Evolutionary conservation across 2,797 vertebrate species (phyloP), one percentile per base, ranked within the genome.

Genomic region (Telmatherina bonti): DNA sequence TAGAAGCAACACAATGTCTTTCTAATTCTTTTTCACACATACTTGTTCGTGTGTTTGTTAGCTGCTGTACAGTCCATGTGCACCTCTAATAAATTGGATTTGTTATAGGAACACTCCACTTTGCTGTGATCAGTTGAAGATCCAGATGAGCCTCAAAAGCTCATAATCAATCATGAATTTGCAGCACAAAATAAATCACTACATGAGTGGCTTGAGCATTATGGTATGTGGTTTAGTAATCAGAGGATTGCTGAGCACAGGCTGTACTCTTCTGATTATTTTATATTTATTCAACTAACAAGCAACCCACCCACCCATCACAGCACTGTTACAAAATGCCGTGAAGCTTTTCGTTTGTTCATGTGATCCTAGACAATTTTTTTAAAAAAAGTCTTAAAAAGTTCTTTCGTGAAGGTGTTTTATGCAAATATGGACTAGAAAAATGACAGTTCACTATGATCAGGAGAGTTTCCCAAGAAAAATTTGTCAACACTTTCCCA

Each of bases 31-130:
- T 51, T 41, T 49, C 33, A 22, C 5, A 10, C 24, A 41, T 13
- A 24, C 24, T 52, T 13, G 52, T 38, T 29, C 11, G 22, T n/a
- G 55, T 27, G 10, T 27, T 7, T 36, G 11, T 45, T 38, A 27
- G 33, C 26, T 52, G 20, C 12, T 41, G 16, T 38, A 27, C 31
- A 30, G 45, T 53, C 33, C 29, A 16, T 24, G 33, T 30, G 51
- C 2, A 31, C 59, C 24, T 69, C 27, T 53, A 47, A 60, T 69
- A 31, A 53, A 69, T 41, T 52, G 47, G 47, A 60, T 60, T 60
- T 53, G 35, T 47, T 26, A 16, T 53, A 69, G 27, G 20, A 57
- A 52, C 33, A 52, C 41, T 35, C 27, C 22, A 43, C 16, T 20
- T 49, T 61, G 49, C 33, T 49, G 10, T 49, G n/a, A 49, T 49